Evolutionary conservation across 2,888 invertebrate species (phyloP), one percentile per base, ranked within the genome.

Genomic region (Drosophila merina): DNA sequence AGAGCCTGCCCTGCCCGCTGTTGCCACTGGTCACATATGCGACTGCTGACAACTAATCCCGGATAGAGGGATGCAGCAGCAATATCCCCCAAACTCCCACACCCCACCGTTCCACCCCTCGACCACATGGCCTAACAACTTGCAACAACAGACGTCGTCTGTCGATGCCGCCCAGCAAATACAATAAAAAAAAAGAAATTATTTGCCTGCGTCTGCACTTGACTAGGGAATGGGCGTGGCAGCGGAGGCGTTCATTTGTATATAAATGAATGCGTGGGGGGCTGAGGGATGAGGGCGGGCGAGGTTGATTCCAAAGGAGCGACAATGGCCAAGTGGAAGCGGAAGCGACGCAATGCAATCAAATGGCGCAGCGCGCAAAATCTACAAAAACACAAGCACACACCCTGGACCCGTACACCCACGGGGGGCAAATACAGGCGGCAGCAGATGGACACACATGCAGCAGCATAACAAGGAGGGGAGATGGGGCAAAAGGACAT

Each of bases 241-340:
- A 57, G 72, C 86, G 72, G 88, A 82, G 82, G 88, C 88, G 82
- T 82, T 87, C 82, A 82, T 87, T 87, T 82, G 88, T 87, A 87
- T 82, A 82, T 87, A 82, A 85, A 66, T 73, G 73, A 33, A 78
- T 71, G 78, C 60, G 52, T 58, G 51, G 25, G 52, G 6, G 40
- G 28, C 5, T 12, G 31, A 14, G 14, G 14, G 14, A 14, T 14
- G 14, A 14, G 36, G 26, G 12, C 6, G 10, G 14, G 33, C 7
- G 57, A n/a, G 49, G 10, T 14, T 42, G 40, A 42, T 42, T 78
- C 77, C 77, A 83, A 82, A 86, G 81, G 81, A 82, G 84, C 87
- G 87, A 76, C 86, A 81, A 76, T 81, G 75, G 71, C 47, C 75
- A 80, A 72, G 71, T 73, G 82, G 74, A 55, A 72, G 56, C 64